A percentile compares a stretch with the other conserved stretches of the same genome.
These are phyloP conservation scores for Standfussiana lucernea DNA, from an alignment of 2,888 invertebrate genomes.

Conservation along the genomic window DNA sequence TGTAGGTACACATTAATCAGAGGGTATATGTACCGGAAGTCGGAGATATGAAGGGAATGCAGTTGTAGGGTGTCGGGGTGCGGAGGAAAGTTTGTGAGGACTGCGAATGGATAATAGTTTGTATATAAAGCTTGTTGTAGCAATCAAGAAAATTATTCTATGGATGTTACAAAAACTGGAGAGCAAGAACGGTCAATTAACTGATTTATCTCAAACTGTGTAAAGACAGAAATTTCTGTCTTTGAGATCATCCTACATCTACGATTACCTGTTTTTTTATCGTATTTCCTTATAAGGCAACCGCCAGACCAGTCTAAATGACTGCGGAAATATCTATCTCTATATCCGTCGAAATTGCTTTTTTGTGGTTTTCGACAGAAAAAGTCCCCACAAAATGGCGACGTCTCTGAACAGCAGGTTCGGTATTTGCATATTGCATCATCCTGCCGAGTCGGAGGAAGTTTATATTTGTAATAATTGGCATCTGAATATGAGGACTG, in stretches of 20 bases:
- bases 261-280: conserved; percentile 38
- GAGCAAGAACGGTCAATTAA: neutral
- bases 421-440: conserved; percentile 39
- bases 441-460: conserved; percentile 26
- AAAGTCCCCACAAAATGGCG: conserved; percentile 6
- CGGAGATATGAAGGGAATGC: conserved; percentile 37
- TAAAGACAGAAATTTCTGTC: neutral
- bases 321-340: conserved; percentile 29
- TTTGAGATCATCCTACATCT: conserved; percentile 5
- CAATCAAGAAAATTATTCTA: neutral
- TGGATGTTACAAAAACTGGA: neutral
- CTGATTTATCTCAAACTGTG: neutral
- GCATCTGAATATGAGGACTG: conserved; percentile 25
- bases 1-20: conserved; percentile 54
- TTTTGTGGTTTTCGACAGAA: conserved; percentile 35
- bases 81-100: neutral
- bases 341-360: conserved; percentile 24
- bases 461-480: conserved; percentile 38
- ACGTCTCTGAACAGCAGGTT: conserved; percentile 14
- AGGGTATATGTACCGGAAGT: conserved; percentile 28
- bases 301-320: conserved; percentile 9
- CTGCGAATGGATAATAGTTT: conserved; percentile 2
- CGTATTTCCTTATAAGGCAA: conserved; percentile 32
- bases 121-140: neutral
- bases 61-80: conserved; percentile 1